A percentile compares a stretch with the other conserved stretches of the same genome.
Conservation (phyloP, 2,113 vertebrate species). For the Pelusios castaneus region DNA sequence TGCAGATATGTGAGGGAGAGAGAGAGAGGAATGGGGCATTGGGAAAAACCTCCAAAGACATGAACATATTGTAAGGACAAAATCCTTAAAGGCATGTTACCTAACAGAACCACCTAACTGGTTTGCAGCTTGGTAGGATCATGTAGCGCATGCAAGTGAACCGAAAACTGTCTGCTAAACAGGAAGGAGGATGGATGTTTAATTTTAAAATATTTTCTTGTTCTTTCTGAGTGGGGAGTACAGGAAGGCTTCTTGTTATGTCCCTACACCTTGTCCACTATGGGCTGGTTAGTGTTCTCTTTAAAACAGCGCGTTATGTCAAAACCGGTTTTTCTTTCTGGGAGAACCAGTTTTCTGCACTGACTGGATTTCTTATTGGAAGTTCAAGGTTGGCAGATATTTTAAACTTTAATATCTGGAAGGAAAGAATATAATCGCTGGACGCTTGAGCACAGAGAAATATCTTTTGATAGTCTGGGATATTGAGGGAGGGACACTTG, state of each 20-base stretch:
- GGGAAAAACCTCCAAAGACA: not conserved
- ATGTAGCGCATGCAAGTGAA: not conserved
- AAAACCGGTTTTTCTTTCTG: not conserved
- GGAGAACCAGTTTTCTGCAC: not conserved
- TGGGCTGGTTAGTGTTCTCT: fast-evolving
- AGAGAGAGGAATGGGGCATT: too few species aligned
- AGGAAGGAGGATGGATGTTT: not conserved
- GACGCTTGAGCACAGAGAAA: not conserved
- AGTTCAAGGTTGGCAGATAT: fast-evolving
- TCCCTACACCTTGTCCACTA: fast-evolving
- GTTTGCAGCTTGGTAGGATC: not conserved
- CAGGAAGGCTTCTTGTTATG: not conserved
- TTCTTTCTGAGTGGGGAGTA: not conserved
- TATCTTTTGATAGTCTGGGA: fast-evolving
- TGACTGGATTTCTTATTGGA: not conserved
- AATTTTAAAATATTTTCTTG: fast-evolving
- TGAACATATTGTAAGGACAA: fast-evolving
- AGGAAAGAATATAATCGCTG: fast-evolving
- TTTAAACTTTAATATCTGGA: not conserved
- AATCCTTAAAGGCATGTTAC: not conserved
- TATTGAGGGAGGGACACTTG: not conserved
- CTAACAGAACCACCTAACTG: not conserved
- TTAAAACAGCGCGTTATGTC: fast-evolving
- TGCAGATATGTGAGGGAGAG: not conserved
- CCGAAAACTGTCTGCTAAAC: not conserved